phyloP scores from a whole-genome alignment of 1,140 invertebrate genomes.

The Tetramorium alpestre region DNA sequence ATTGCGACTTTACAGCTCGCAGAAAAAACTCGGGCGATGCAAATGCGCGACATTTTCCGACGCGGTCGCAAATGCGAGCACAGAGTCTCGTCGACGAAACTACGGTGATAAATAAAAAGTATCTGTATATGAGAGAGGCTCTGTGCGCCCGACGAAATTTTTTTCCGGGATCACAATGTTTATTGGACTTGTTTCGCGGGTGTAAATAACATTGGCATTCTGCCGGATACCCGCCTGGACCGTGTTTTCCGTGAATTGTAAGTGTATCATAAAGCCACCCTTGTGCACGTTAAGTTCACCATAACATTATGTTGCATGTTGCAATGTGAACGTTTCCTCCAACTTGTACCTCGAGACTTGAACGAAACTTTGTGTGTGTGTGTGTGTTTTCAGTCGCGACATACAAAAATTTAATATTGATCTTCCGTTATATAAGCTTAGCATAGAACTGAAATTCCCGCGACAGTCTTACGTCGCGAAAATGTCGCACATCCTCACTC shows the following conservation, averaged over 20 bases:
- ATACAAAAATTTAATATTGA: constrained; percentile 33
- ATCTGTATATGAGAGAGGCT: constrained; percentile 57
- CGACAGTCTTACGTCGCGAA: background rate
- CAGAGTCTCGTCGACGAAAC: constrained; percentile 64
- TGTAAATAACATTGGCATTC: constrained; percentile 76
- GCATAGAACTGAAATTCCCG: background rate
- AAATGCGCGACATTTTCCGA: constrained; percentile 28
- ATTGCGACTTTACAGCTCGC: constrained; percentile 2
- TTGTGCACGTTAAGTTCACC: constrained; percentile 66
- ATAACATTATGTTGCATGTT: constrained; percentile 61
- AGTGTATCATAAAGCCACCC: constrained; percentile 71
- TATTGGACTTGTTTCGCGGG: constrained; percentile 76
- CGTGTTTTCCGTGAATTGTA: constrained; percentile 70
- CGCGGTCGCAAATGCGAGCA: constrained; percentile 4
- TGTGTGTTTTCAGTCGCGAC: background rate
- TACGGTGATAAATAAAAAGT: constrained; percentile 78
- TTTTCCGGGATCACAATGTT: constrained; percentile 70
- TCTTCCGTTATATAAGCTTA: background rate
- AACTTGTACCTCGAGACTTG: background rate
- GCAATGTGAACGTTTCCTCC: background rate
- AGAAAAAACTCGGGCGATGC: constrained; percentile 25
- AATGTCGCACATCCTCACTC: constrained; percentile 19
- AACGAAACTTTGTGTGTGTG: background rate
- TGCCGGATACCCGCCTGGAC: constrained; percentile 68
- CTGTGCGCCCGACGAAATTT: constrained; percentile 54